Evolutionary conservation across 2,113 vertebrate species (phyloP), one percentile per base, ranked within the genome.

Genomic region (Festucalex cinctus): DNA sequence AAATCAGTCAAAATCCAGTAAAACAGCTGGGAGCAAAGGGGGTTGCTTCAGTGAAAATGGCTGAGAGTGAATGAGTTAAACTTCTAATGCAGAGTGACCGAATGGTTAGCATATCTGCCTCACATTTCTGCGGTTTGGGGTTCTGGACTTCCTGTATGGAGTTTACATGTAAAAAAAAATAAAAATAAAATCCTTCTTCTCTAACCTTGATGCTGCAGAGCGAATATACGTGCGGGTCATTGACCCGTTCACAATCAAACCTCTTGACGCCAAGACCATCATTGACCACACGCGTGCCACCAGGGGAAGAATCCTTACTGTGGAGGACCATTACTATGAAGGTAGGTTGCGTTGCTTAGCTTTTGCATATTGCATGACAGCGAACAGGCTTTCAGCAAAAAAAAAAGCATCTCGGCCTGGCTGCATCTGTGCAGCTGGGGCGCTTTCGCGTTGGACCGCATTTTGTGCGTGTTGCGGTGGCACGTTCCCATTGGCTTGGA

Each of bases 311-410:
- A 91, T 98, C 82, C 87, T 98, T 80, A 97, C 94, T 0, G 95
- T 98, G 74, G 96, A 98, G 74, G 96, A 98, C 78, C 96, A 98
- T 82, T 98, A 98, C 84, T 92, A 93, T 1, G 95, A 98, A 91
- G 95, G 96, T 96, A 79, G 68, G 79, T 19, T 19, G 17, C 32
- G 26, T 59, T 82, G 17, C 65, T 66, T 48, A 68, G 41, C 35
- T 61, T 63, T 71, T 79, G 48, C 73, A 78, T 87, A 69, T 68
- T 79, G 37, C 13, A 73, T 79, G 74, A 74, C 37, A 60, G 56
- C 32, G 3, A 0, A 32, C n/a, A 66, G 51, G 53, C 64, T 28
- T 62, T 51, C 65, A 76, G 71, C 76, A 69, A 70, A 20, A 65
- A 67, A 69, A 70, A 20, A 65, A 67, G 61, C 66, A 12, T 58